These are phyloP conservation scores for Clinocottus analis DNA, from an alignment of 2,113 vertebrate genomes.

Conservation along the genomic window DNA sequence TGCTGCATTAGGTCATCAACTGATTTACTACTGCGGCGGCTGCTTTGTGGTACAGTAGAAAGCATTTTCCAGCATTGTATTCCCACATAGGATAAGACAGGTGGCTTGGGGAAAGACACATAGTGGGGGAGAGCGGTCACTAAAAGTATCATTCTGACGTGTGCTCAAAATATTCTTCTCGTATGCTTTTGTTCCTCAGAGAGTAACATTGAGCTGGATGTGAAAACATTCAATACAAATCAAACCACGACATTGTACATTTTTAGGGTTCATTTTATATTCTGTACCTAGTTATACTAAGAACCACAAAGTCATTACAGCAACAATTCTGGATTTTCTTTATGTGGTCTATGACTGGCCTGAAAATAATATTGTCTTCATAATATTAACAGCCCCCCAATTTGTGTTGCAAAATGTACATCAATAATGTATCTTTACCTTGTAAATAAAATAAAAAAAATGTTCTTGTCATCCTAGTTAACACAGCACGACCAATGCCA, in stretches of 20 bases:
- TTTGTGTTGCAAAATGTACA: conserved; percentile 44
- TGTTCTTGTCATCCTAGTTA: conserved; percentile 35
- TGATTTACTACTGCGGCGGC: conserved; percentile 63
- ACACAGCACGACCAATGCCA: conserved; percentile 16
- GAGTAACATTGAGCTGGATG: not conserved
- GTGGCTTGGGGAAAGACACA: conserved; percentile 63
- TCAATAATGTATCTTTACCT: conserved; percentile 38
- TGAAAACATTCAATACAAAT: conserved; percentile 28
- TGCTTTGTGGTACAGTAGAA: conserved; percentile 46
- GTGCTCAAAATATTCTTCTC: conserved; percentile 43
- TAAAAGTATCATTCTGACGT: conserved; percentile 42
- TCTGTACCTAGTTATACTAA: conserved; percentile 28
- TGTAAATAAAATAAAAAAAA: conserved; percentile 26
- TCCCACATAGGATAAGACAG: conserved; percentile 64
- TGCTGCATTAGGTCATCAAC: conserved; percentile 71
- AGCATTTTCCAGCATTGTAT: conserved; percentile 40
- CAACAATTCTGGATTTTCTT: conserved; percentile 22
- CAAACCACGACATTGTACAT: not conserved
- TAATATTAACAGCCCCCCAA: conserved; percentile 1
- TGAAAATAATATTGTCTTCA: conserved; percentile 13
- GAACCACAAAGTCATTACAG: not conserved
- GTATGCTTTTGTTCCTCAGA: conserved; percentile 24
- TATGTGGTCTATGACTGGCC: conserved; percentile 9
- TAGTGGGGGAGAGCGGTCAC: conserved; percentile 56
- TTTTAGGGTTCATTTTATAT: not conserved